Conservation (phyloP, 2,888 invertebrate genomes). For the Eristalinus sepulchralis region DNA sequence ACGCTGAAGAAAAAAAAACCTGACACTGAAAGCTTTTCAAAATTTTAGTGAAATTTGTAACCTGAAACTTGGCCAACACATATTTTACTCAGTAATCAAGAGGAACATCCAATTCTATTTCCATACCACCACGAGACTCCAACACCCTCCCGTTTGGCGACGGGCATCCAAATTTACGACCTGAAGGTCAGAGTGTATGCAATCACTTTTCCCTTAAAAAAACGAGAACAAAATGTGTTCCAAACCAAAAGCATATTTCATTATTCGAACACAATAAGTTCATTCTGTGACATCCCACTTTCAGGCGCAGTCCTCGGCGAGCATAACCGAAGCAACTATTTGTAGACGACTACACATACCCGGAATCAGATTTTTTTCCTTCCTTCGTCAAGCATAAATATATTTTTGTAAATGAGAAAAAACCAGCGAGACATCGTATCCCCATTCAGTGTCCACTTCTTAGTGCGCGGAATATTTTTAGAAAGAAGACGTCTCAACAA, state of each 20-base stretch:
- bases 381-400: background rate
- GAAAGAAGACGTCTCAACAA: background rate
- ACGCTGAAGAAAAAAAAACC: too few relatives aligned
- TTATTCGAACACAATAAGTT: constrained; percentile 14
- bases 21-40: too few relatives aligned
- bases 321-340: constrained; percentile 26
- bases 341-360: constrained; percentile 42
- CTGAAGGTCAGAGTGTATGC: background rate
- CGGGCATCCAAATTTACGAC: background rate
- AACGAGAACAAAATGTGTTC: background rate
- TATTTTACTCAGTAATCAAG: background rate
- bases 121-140: background rate
- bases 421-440: background rate
- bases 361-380: constrained; percentile 38
- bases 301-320: background rate
- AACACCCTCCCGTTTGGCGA: background rate
- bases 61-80: background rate
- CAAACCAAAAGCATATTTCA: background rate
- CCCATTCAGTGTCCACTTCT: constrained; percentile 24
- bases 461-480: constrained; percentile 15
- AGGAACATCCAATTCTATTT: background rate
- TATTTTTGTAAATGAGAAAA: constrained; percentile 21
- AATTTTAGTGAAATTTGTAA: too few relatives aligned
- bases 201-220: background rate
- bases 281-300: background rate